Base-by-base conservation (phyloP, 2,797 vertebrate genomes). In the Lagorchestes hirsutus region DNA sequence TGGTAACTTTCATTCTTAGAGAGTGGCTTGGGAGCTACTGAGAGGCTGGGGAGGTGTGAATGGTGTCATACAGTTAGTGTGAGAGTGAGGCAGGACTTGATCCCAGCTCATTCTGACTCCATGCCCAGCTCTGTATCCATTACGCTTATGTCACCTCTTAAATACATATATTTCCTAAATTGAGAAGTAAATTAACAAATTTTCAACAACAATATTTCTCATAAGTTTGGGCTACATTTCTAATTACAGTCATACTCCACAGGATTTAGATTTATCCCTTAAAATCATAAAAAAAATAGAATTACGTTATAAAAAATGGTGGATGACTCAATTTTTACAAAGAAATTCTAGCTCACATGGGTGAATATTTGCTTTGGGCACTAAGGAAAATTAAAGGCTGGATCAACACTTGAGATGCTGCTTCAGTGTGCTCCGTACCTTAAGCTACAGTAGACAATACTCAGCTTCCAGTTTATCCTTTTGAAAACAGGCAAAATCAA, bases 321-420 rank as follows among this genome's bases (percentile, higher is more conserved):
- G 62, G 90, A 93, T 50, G 55, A 91, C 55, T 92, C 12, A 96
- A 92, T 14, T 95, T 96, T 96, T 93, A 92, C 34, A 94, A 96
- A 58, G 55, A 87, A 93, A 95, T 55, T 91, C 28, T 55, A 29
- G 18, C 52, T 90, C 28, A 31, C 16, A n/a, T 54, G 52, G 54
- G 54, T 55, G 34, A 91, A 91, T 54, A 54, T 91, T 91, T 91
- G 29, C 31, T 91, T 91, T 22, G 50, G 29, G 29, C 52, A 52
- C 52, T n/a, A 31, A 6, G 54, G 55, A 87, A 93, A 96, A 40
- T 29, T 24, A 67, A 96, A 94, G 40, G 11, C 31, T 94, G 92
- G 24, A 67, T 56, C 4, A 93, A 54, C 55, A 93, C 55, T 90
- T 9, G 31, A 90, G 52, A 91, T 54, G 74, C 10, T 13, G 52